These are phyloP conservation scores for Urocolius indicus DNA, from an alignment of 2,113 vertebrate genomes.

Conservation along the genomic window DNA sequence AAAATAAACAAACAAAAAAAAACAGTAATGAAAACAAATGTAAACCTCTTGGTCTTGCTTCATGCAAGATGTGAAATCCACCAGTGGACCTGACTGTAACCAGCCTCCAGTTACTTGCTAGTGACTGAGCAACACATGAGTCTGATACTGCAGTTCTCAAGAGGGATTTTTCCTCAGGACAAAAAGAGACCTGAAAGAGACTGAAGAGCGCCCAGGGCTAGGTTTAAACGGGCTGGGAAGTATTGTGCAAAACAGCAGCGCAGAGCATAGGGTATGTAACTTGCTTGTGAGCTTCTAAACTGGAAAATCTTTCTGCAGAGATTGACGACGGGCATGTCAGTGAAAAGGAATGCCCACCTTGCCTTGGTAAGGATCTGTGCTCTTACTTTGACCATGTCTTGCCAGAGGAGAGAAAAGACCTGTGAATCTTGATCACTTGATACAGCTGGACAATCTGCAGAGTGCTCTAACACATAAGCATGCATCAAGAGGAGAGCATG, in stretches of 20 bases:
- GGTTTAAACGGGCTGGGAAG: neutral
- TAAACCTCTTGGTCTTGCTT: neutral
- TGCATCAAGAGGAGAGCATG: neutral
- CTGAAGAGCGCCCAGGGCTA: neutral
- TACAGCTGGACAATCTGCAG: neutral
- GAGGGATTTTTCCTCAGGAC: neutral
- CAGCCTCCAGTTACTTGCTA: neutral
- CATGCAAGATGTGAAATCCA: constrained; percentile 5
- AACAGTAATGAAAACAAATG: neutral
- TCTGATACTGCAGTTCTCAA: constrained; percentile 7
- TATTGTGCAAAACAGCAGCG: neutral
- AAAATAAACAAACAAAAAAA: too few species aligned
- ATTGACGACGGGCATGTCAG: neutral
- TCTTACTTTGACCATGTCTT: neutral
- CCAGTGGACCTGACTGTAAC: neutral
- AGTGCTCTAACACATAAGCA: neutral
- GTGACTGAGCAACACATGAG: neutral
- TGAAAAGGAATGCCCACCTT: neutral
- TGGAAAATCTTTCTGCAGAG: neutral
- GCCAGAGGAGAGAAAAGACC: neutral
- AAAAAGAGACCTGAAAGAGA: neutral
- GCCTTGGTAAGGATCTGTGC: neutral
- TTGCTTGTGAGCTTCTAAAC: neutral
- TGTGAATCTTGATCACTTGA: neutral
- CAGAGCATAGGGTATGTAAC: neutral